Evolutionary conservation across 2,888 invertebrate species (phyloP).

Genomic region (Malthinus seriepunctatus): DNA sequence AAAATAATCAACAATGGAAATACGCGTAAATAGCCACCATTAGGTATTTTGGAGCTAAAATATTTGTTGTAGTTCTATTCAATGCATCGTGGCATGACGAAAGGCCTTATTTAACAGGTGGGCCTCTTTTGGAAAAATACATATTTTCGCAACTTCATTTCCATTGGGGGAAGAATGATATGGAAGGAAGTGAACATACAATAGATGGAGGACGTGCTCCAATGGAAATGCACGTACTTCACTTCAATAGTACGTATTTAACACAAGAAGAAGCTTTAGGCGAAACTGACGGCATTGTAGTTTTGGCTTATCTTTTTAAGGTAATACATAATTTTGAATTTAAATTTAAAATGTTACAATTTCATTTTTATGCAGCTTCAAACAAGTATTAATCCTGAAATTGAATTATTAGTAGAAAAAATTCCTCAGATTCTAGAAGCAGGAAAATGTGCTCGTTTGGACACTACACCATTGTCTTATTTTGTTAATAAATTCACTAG

Average conservation of each 20-base stretch:
- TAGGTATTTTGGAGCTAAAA: neutral
- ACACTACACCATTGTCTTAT: constrained; percentile 57
- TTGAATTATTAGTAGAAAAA: constrained; percentile 55
- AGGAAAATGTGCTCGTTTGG: constrained; percentile 57
- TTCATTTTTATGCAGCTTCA: constrained; percentile 56
- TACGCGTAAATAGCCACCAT: constrained; percentile 56
- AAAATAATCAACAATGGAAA: constrained; percentile 71
- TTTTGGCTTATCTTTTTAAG: constrained; percentile 63
- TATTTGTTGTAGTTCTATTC: constrained; percentile 56
- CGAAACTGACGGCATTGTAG: constrained; percentile 60
- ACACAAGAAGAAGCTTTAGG: constrained; percentile 64
- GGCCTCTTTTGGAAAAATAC: constrained; percentile 62
- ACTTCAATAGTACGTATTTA: constrained; percentile 63
- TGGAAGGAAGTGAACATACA: constrained; percentile 68
- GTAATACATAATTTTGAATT: constrained; percentile 45
- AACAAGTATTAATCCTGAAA: constrained; percentile 49
- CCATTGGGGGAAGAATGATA: constrained; percentile 67
- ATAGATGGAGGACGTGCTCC: constrained; percentile 61
- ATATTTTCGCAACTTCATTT: constrained; percentile 70
- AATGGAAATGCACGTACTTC: constrained; percentile 66
- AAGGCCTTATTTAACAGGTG: constrained; percentile 55
- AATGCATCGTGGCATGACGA: constrained; percentile 67
- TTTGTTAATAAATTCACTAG: constrained; percentile 61
- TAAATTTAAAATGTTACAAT: neutral
- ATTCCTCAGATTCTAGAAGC: constrained; percentile 59